Percentiles rank a stretch among this genome's conserved stretches.
Evolutionary conservation across 2,888 invertebrate species (phyloP).

Genomic region (Lissocephala sabroskyi): DNA sequence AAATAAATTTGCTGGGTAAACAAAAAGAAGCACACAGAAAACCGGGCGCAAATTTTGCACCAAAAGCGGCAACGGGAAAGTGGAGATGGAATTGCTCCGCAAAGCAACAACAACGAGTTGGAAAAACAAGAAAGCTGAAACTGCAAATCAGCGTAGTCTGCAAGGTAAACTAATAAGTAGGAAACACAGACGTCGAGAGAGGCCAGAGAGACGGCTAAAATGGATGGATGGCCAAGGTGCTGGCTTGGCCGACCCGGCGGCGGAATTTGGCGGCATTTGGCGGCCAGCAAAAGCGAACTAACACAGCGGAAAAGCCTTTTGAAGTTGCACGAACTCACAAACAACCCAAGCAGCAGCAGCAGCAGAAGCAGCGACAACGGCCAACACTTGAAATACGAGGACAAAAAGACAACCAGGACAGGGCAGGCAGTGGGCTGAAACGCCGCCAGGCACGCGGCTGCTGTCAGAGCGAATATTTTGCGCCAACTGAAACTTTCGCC

Average conservation of each 20-base stretch:
- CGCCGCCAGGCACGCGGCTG: constrained; percentile 14
- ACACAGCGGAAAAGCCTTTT: constrained; percentile 49
- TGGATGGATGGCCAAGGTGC: neutral
- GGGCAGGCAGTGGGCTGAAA: constrained; percentile 15
- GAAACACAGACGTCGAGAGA: constrained; percentile 23
- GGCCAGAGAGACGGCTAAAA: neutral
- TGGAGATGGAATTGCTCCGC: constrained; percentile 23
- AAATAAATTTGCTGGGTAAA: constrained; percentile 61
- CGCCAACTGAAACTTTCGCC: constrained; percentile 17
- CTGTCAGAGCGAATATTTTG: constrained; percentile 17
- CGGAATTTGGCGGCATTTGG: too few species aligned
- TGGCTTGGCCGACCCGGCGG: constrained; percentile 6
- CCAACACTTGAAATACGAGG: constrained; percentile 10
- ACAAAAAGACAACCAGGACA: neutral
- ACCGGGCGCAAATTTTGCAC: too few species aligned
- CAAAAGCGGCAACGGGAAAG: too few species aligned
- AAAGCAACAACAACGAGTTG: constrained; percentile 36
- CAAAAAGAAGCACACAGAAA: constrained; percentile 37
- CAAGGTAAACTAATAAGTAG: constrained; percentile 44
- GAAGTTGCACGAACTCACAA: constrained; percentile 30
- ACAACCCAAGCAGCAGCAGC: constrained; percentile 15
- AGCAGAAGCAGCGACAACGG: constrained; percentile 9
- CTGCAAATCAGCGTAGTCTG: constrained; percentile 58
- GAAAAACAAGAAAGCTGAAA: constrained; percentile 11
- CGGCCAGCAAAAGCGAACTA: constrained; percentile 31